A percentile compares a stretch with the other conserved stretches of the same genome.
Conservation (phyloP, 2,113 vertebrate species). For the Miniopterus natalensis region DNA sequence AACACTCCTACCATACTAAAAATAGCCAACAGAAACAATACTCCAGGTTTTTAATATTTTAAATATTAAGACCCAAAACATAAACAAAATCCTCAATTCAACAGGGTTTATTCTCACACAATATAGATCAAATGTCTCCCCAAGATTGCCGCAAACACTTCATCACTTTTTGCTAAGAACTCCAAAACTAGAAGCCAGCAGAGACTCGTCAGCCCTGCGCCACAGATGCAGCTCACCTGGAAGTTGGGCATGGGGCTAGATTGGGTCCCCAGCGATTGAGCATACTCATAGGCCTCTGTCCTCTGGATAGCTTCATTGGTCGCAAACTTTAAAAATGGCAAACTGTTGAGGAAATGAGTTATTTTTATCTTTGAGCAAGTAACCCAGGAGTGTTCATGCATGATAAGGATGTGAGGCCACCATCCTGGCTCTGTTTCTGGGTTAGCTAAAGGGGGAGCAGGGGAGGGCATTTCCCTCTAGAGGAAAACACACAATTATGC, state of each 20-base stretch:
- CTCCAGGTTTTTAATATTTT: accelerated
- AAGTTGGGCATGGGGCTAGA: constrained; percentile 93
- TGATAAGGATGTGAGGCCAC: too few relatives aligned
- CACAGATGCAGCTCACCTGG: constrained; percentile 68
- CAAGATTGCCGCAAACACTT: not conserved
- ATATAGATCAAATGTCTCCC: too few relatives aligned
- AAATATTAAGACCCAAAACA: not conserved
- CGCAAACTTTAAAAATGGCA: constrained; percentile 94
- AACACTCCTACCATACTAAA: too few relatives aligned
- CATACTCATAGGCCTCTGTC: constrained; percentile 98
- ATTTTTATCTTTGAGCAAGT: accelerated
- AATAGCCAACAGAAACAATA: not conserved
- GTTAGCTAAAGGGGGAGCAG: accelerated
- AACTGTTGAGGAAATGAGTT: constrained; percentile 84
- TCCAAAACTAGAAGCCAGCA: not conserved
- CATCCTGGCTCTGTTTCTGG: not conserved
- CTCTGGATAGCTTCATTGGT: constrained; percentile 97
- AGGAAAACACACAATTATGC: accelerated
- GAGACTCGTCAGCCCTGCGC: not conserved
- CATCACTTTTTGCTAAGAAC: not conserved
- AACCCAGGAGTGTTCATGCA: accelerated
- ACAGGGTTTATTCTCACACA: accelerated
- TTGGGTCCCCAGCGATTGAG: constrained; percentile 94
- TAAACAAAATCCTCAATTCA: not conserved
- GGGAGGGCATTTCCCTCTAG: not conserved